phyloP scores from a whole-genome alignment of 2,113 vertebrate species.

The Dendropsophus ebraccatus region DNA sequence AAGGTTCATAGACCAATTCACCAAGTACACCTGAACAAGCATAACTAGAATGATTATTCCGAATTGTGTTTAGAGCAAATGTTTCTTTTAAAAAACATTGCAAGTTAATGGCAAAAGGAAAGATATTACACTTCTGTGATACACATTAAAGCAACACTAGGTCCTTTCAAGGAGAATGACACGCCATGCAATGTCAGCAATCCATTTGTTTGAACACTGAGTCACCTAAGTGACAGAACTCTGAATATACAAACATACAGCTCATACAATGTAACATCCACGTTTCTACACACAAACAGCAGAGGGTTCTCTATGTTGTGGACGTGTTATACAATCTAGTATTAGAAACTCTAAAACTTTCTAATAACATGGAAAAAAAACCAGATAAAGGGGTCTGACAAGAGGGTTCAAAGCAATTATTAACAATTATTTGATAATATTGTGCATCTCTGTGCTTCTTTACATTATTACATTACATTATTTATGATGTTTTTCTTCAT shows the following conservation, averaged over 20 bases:
- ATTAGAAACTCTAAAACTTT: no score
- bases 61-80: conserved; percentile 68
- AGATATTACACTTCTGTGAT: conserved; percentile 65
- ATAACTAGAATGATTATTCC: conserved; percentile 71
- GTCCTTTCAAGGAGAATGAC: conserved; percentile 27
- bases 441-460: no score
- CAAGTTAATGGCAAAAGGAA: conserved; percentile 68
- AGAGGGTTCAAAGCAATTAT: no score
- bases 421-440: no score
- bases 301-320: background rate
- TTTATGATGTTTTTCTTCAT: no score
- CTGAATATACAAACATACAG: conserved; percentile 18
- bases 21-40: conserved; percentile 75
- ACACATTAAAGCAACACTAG: conserved; percentile 66
- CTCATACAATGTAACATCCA: background rate
- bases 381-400: no score
- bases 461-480: no score
- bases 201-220: conserved; percentile 1
- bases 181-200: conserved; percentile 37
- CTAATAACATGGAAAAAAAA: no score
- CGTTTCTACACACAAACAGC: background rate
- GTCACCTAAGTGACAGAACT: conserved; percentile 12
- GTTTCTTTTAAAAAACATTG: conserved; percentile 69
- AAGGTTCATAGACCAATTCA: conserved; percentile 68
- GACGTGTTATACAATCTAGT: no score